Evolutionary conservation across 2,113 vertebrate genomes (phyloP).

Genomic region (Gopherus evgoodei): DNA sequence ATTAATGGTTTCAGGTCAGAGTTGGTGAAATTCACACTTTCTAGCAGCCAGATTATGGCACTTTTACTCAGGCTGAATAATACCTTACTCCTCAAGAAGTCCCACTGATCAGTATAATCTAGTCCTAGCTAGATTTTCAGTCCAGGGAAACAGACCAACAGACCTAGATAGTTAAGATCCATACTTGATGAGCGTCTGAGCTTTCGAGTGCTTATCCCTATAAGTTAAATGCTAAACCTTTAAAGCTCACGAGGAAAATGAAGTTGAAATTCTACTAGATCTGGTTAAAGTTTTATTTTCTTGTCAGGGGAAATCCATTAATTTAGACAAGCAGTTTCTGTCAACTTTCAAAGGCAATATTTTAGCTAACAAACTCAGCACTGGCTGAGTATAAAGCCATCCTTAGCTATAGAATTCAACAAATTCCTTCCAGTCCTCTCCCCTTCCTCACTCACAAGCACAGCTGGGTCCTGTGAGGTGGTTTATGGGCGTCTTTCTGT

Average conservation of each 20-base stretch:
- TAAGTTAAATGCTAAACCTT: fast-evolving
- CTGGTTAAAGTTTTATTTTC: background rate
- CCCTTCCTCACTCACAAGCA: background rate
- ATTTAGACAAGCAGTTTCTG: background rate
- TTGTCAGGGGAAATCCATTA: background rate
- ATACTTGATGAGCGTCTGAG: background rate
- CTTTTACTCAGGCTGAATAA: background rate
- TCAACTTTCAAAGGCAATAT: background rate
- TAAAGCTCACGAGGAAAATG: background rate
- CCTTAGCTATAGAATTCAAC: background rate
- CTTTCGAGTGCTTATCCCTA: background rate
- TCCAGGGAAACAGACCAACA: background rate
- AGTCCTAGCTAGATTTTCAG: background rate
- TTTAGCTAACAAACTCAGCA: background rate
- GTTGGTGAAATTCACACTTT: background rate
- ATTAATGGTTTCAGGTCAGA: background rate
- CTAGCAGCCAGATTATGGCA: background rate
- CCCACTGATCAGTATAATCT: background rate
- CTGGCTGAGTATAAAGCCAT: background rate
- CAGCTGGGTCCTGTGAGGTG: background rate
- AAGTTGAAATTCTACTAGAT: background rate
- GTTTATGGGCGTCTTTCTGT: slow-evolving; percentile 45
- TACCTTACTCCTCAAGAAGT: background rate
- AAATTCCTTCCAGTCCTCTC: background rate
- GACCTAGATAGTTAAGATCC: background rate